Percentiles rank a stretch among this genome's conserved stretches.
Evolutionary conservation across 2,113 vertebrate genomes (phyloP).

Genomic region (Centropristis striata): DNA sequence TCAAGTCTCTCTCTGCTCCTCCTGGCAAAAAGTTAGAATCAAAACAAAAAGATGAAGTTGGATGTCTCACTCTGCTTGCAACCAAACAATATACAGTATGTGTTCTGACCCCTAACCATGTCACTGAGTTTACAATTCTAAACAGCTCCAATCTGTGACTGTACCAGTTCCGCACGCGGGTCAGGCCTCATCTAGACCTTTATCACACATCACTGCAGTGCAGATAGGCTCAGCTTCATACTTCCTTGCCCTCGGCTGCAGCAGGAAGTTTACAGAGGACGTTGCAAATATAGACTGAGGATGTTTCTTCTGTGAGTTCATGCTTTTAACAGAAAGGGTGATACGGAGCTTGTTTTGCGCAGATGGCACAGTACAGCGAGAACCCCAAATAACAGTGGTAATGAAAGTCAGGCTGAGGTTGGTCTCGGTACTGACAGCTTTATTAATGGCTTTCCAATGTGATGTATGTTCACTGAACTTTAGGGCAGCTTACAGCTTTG

Average conservation of each 20-base stretch:
- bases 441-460: constrained; percentile 84
- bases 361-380: constrained; percentile 50
- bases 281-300: constrained; percentile 46
- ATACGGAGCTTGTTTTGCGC: constrained; percentile 47
- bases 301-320: constrained; percentile 48
- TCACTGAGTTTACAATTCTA: constrained; percentile 31
- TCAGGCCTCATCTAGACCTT: constrained; percentile 28
- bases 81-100: neutral
- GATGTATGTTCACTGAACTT: constrained; percentile 84
- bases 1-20: neutral
- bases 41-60: neutral
- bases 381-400: constrained; percentile 61
- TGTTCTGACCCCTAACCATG: constrained; percentile 10
- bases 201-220: constrained; percentile 59
- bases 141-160: constrained; percentile 35
- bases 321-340: constrained; percentile 54
- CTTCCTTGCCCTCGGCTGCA: constrained; percentile 22
- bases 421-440: constrained; percentile 78
- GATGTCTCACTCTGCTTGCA: neutral
- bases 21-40: neutral
- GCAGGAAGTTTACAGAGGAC: constrained; percentile 59
- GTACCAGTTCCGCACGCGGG: constrained; percentile 19
- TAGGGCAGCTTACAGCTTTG: constrained; percentile 71
- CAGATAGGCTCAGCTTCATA: constrained; percentile 37
- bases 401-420: constrained; percentile 79